Evolutionary conservation across 2,797 vertebrate species (phyloP).

Genomic region (Craterocephalus amniculus): DNA sequence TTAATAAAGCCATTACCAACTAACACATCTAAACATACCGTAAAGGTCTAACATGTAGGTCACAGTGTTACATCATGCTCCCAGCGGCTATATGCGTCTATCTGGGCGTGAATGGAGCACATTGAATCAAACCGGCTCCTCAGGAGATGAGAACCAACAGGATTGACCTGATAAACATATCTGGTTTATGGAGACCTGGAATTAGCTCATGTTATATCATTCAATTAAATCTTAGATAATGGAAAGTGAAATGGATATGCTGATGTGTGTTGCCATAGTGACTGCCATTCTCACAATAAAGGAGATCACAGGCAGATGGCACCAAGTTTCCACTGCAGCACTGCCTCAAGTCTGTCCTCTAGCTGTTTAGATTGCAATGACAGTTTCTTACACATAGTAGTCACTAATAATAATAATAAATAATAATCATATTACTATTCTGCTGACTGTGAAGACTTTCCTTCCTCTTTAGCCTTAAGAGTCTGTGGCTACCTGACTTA

Average conservation of each 20-base stretch:
- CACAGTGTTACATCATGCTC: background rate
- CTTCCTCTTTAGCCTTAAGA: slow-evolving; percentile 20
- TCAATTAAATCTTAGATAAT: slow-evolving; percentile 40
- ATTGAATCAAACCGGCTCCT: background rate
- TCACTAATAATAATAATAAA: background rate
- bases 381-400: slow-evolving; percentile 5
- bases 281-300: slow-evolving; percentile 37
- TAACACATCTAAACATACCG: background rate
- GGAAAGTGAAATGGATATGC: slow-evolving; percentile 51
- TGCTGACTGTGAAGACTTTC: slow-evolving; percentile 31
- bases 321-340: slow-evolving; percentile 47
- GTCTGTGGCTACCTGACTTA: slow-evolving; percentile 8
- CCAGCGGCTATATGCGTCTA: background rate
- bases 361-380: slow-evolving; percentile 19
- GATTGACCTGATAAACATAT: slow-evolving; percentile 13
- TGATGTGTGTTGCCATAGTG: slow-evolving; percentile 7
- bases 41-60: background rate
- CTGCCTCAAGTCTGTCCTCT: slow-evolving; percentile 48
- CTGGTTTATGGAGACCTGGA: slow-evolving; percentile 33
- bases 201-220: slow-evolving; percentile 37
- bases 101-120: background rate
- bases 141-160: background rate
- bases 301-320: slow-evolving; percentile 55
- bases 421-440: background rate
- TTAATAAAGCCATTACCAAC: background rate